A percentile compares a stretch with the other conserved stretches of the same genome.
These are phyloP conservation scores for Chymomyza amoena DNA, from an alignment of 2,888 invertebrate species.

Conservation along the genomic window DNA sequence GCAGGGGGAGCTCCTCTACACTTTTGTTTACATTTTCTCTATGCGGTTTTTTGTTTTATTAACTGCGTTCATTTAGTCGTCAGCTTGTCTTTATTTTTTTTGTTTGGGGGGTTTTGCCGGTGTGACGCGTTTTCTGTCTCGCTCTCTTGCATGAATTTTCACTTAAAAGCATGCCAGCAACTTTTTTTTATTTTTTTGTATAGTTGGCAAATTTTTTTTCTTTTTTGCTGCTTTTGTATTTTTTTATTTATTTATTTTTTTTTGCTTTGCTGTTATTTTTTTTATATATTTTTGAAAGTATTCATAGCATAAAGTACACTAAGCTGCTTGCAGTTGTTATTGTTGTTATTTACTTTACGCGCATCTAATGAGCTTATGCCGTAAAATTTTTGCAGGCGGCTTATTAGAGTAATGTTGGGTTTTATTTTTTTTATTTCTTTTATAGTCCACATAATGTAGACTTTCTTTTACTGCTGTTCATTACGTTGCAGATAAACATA, in stretches of 20 bases:
- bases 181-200: constrained; percentile 1
- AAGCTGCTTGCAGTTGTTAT: constrained; percentile 20
- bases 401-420: constrained; percentile 38
- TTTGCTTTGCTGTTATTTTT: background rate
- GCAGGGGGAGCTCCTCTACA: background rate
- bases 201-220: background rate
- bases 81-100: constrained; percentile 33
- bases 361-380: constrained; percentile 68
- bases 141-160: constrained; percentile 64
- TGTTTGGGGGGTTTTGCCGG: constrained; percentile 1
- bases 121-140: constrained; percentile 5
- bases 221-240: constrained; percentile 9
- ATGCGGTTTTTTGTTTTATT: constrained; percentile 59
- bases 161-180: constrained; percentile 54
- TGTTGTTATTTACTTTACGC: constrained; percentile 45
- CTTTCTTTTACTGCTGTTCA: constrained; percentile 65
- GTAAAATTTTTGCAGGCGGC: constrained; percentile 61
- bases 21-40: constrained; percentile 63
- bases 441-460: constrained; percentile 44
- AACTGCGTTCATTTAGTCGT: constrained; percentile 60
- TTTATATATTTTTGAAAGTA: background rate
- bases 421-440: constrained; percentile 33
- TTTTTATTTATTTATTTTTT: constrained; percentile 11
- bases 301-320: background rate
- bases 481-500: constrained; percentile 51